Percentiles rank a stretch among this genome's conserved stretches.
Evolutionary conservation across 2,113 vertebrate genomes (phyloP).

Genomic region (Nanorana parkeri): DNA sequence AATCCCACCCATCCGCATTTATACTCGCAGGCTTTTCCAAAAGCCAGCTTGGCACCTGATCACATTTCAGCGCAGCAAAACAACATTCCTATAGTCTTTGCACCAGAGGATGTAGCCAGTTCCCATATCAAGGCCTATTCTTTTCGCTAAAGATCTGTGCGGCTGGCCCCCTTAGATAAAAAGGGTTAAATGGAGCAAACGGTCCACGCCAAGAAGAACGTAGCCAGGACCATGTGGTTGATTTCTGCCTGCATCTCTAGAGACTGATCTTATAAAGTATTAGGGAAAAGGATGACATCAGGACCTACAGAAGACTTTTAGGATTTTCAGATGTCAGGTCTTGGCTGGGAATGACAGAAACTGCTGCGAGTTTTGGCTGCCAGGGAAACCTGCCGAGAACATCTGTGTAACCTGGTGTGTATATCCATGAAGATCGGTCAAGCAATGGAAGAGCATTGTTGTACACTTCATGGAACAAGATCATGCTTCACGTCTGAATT

Average conservation of each 20-base stretch:
- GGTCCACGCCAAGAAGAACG: constrained; percentile 22
- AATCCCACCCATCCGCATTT: background rate
- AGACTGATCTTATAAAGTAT: constrained; percentile 50
- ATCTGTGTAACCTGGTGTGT: constrained; percentile 54
- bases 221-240: constrained; percentile 39
- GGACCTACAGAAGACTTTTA: constrained; percentile 54
- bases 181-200: constrained; percentile 46
- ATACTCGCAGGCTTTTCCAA: background rate
- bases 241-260: constrained; percentile 39
- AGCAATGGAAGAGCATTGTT: constrained; percentile 45
- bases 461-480: constrained; percentile 18
- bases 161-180: constrained; percentile 27
- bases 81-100: background rate
- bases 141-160: background rate
- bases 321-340: constrained; percentile 57
- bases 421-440: constrained; percentile 21
- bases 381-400: constrained; percentile 58
- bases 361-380: constrained; percentile 19
- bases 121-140: background rate
- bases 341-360: constrained; percentile 56
- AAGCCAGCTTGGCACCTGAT: background rate
- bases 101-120: background rate
- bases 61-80: background rate
- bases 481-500: constrained; percentile 27
- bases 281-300: constrained; percentile 55